phyloP scores from a whole-genome alignment of 2,888 invertebrate species.

The Chouioia cunea region DNA sequence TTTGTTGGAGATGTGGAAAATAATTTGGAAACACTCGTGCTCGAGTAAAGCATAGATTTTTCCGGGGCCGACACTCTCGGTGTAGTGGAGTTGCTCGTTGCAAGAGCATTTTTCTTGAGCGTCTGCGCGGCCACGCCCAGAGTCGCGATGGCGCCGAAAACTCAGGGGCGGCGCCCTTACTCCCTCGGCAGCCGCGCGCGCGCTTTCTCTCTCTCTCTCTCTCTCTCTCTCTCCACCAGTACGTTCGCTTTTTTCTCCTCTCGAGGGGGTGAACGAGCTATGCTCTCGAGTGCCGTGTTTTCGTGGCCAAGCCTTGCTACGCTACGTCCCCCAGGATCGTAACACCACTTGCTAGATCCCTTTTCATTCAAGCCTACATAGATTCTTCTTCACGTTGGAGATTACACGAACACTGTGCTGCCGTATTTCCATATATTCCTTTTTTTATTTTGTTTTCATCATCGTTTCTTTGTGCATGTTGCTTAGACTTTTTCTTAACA shows the following conservation, averaged over 20 bases:
- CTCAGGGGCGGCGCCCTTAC: conserved; percentile 62
- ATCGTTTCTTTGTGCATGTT: background rate
- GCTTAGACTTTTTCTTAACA: background rate
- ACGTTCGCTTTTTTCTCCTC: conserved; percentile 15
- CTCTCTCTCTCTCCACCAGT: conserved; percentile 7
- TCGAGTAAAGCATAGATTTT: conserved; percentile 41
- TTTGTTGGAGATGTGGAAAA: conserved; percentile 55
- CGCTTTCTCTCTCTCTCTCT: background rate
- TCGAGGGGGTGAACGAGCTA: background rate
- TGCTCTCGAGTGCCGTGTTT: no score
- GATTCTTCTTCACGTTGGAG: no score
- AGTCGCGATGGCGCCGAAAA: conserved; percentile 64
- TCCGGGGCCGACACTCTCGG: conserved; percentile 29
- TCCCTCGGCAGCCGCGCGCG: conserved; percentile 37
- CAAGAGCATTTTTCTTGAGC: conserved; percentile 52
- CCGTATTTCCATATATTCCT: background rate
- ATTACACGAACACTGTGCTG: conserved; percentile 21
- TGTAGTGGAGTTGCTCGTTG: background rate
- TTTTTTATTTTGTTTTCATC: background rate
- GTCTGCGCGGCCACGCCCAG: conserved; percentile 67
- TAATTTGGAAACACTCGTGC: conserved; percentile 55
- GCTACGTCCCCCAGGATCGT: conserved; percentile 59
- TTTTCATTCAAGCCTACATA: no score
- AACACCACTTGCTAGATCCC: conserved; percentile 45
- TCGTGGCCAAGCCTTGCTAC: no score